phyloP scores from a whole-genome alignment of 2,113 vertebrate species.

The Gasterosteus nipponicus region DNA sequence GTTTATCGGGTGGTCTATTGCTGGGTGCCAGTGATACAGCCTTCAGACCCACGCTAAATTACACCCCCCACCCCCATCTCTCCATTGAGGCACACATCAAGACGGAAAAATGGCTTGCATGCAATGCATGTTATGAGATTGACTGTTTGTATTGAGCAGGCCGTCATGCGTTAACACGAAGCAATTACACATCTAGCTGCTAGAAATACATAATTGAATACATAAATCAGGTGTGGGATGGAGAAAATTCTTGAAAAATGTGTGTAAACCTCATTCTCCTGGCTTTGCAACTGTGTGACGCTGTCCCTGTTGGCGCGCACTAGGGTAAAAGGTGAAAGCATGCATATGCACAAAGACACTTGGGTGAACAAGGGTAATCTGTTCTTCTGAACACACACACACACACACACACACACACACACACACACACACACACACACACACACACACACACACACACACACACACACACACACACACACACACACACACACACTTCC shows the following conservation, averaged over 20 bases:
- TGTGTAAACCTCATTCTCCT: conserved; percentile 18
- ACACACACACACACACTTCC: conserved; percentile 37
- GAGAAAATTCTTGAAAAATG: conserved; percentile 18
- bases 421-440: conserved; percentile 17
- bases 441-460: background rate
- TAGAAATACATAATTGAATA: conserved; percentile 72
- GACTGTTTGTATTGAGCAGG: conserved; percentile 55
- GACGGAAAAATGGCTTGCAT: conserved; percentile 33
- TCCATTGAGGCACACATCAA: conserved; percentile 31
- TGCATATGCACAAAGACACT: conserved; percentile 22
- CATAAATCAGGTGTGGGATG: conserved; percentile 46
- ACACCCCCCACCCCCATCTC: background rate
- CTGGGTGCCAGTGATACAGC: conserved; percentile 34
- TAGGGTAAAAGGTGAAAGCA: conserved; percentile 59
- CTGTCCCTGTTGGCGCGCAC: conserved; percentile 10
- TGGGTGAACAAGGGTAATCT: conserved; percentile 23
- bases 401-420: conserved; percentile 26
- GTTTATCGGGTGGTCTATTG: conserved; percentile 54
- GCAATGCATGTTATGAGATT: conserved; percentile 44
- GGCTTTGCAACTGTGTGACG: conserved; percentile 10
- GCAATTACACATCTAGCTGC: conserved; percentile 64
- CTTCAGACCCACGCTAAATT: conserved; percentile 44
- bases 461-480: conserved; percentile 26
- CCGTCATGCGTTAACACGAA: conserved; percentile 43
- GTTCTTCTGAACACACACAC: conserved; percentile 8